A percentile compares a stretch with the other conserved stretches of the same genome.
phyloP scores from a whole-genome alignment of 2,113 vertebrate genomes.

The Oostethus manadensis region DNA sequence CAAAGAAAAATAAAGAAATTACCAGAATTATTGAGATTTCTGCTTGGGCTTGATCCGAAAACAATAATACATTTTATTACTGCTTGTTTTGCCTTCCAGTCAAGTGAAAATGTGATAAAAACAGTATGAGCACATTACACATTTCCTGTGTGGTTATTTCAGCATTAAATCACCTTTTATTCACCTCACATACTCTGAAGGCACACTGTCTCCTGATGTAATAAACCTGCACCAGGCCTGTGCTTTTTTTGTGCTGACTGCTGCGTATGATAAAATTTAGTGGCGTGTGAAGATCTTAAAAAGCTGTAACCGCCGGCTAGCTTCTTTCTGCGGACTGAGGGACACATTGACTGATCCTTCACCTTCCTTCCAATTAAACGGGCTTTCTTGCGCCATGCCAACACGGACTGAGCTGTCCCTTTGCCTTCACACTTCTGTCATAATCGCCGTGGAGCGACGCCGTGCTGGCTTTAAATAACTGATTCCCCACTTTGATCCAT shows the following conservation, averaged over 20 bases:
- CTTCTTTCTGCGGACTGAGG: slow-evolving; percentile 16
- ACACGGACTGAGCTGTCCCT: slow-evolving; percentile 15
- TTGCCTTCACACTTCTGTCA: slow-evolving; percentile 22
- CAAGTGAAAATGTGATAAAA: not conserved
- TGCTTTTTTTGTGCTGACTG: slow-evolving; percentile 39
- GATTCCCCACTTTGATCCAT: slow-evolving; percentile 15
- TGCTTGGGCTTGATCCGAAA: too few relatives aligned
- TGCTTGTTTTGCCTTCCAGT: not conserved
- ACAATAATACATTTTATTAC: too few relatives aligned
- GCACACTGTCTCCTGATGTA: slow-evolving; percentile 4
- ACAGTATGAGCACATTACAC: not conserved
- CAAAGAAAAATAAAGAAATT: too few relatives aligned
- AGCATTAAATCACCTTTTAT: not conserved
- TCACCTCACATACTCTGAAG: slow-evolving; percentile 1
- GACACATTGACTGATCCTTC: slow-evolving; percentile 31
- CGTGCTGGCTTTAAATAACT: slow-evolving; percentile 23
- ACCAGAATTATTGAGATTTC: too few relatives aligned
- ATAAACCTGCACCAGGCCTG: slow-evolving; percentile 6
- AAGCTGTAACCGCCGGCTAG: slow-evolving; percentile 36
- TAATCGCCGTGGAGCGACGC: slow-evolving; percentile 6
- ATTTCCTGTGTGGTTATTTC: not conserved
- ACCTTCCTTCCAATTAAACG: slow-evolving; percentile 25
- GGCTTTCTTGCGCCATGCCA: slow-evolving; percentile 18
- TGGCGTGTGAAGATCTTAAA: slow-evolving; percentile 41
- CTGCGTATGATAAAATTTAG: slow-evolving; percentile 43